Conservation (phyloP, 92 coral and sea anemone genomes). For the Metridium senile region DNA sequence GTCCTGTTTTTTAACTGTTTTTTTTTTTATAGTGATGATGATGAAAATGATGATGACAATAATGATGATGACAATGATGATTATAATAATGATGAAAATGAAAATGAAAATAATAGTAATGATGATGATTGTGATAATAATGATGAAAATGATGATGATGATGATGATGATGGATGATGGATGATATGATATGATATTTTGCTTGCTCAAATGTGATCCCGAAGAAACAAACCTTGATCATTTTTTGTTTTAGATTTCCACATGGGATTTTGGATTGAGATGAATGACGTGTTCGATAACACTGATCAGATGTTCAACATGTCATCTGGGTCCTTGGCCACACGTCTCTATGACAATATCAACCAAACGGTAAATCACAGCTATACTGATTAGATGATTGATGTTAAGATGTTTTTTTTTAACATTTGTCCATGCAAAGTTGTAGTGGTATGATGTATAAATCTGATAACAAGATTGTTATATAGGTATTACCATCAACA, state of each 20-base stretch:
- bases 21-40: neutral
- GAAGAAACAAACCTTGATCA: neutral
- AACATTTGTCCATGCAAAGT: no score
- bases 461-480: no score
- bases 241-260: neutral
- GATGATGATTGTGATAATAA: neutral
- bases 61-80: neutral
- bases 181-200: neutral
- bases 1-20: neutral
- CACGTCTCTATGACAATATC: neutral
- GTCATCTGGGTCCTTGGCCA: neutral
- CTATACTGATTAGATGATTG: neutral
- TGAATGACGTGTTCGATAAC: neutral
- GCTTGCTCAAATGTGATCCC: no score
- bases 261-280: neutral
- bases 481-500: no score
- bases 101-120: no score
- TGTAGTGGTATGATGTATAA: no score
- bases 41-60: neutral
- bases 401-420: no score
- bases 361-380: neutral
- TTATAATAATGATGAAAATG: neutral
- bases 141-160: neutral
- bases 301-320: constrained; percentile 1
- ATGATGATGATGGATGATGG: neutral